Evolutionary conservation across 2,113 vertebrate genomes (phyloP).

Genomic region (Psophia crepitans): DNA sequence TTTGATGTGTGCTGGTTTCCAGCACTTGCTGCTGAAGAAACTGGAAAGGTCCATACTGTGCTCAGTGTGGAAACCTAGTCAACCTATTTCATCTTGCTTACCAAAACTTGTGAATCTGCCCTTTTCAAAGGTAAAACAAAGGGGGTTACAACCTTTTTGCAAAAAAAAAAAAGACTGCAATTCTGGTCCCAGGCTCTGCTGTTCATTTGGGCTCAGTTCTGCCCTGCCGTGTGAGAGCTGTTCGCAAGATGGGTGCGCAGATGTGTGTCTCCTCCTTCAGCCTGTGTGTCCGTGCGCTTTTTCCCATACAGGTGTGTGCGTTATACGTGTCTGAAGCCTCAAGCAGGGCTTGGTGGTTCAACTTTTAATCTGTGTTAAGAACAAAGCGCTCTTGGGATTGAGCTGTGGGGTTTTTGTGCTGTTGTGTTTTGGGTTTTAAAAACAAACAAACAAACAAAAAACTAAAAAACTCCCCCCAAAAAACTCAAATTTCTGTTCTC

Average conservation of each 20-base stretch:
- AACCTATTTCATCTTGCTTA: neutral
- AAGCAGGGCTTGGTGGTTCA: neutral
- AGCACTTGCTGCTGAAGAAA: neutral
- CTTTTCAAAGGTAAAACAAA: neutral
- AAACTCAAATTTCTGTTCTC: neutral
- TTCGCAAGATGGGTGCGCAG: neutral
- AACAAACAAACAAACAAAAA: too few species aligned
- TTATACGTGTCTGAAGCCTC: neutral
- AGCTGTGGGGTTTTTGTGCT: neutral
- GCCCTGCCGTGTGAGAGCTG: neutral
- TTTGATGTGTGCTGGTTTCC: neutral
- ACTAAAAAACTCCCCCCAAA: too few species aligned
- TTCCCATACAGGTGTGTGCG: neutral
- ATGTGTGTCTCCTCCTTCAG: neutral
- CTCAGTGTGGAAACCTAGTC: neutral
- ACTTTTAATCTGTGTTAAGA: neutral
- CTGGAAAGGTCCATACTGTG: neutral
- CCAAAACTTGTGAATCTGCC: neutral
- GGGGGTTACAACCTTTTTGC: too few species aligned
- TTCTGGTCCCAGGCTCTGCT: neutral
- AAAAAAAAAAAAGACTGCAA: too few species aligned
- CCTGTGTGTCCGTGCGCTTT: neutral
- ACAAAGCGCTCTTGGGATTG: neutral
- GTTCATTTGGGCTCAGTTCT: neutral
- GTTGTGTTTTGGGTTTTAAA: too few species aligned